A percentile compares a stretch with the other conserved stretches of the same genome.
Evolutionary conservation across 2,113 vertebrate species (phyloP).

Genomic region (Coturnix japonica): DNA sequence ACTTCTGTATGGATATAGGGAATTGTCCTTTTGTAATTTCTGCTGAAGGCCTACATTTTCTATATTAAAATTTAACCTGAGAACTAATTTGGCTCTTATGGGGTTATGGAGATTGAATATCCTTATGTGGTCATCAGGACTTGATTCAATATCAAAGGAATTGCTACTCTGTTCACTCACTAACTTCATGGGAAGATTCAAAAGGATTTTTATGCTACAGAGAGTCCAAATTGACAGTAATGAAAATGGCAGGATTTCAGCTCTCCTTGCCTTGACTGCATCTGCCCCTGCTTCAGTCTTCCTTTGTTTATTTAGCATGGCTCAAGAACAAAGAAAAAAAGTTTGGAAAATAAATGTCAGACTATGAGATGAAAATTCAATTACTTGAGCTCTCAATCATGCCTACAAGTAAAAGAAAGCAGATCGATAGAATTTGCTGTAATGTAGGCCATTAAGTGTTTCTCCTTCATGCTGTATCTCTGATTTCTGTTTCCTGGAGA

Average conservation of each 20-base stretch:
- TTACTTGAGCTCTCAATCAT: slow-evolving; percentile 77
- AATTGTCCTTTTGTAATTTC: slow-evolving; percentile 2
- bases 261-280: not conserved
- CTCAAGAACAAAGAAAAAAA: slow-evolving; percentile 51
- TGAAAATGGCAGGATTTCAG: not conserved
- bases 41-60: not conserved
- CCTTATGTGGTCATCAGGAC: not conserved
- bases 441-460: slow-evolving; percentile 69
- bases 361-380: slow-evolving; percentile 74
- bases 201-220: not conserved
- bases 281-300: not conserved
- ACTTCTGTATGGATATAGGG: not conserved
- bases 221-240: not conserved
- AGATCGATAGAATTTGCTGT: slow-evolving; percentile 70
- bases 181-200: fast-evolving
- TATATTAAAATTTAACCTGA: not conserved
- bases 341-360: slow-evolving; percentile 71
- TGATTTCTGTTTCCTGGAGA: slow-evolving; percentile 64
- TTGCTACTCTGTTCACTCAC: not conserved
- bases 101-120: not conserved
- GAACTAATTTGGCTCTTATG: not conserved
- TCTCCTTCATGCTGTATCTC: slow-evolving; percentile 69
- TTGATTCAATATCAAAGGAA: not conserved
- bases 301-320: slow-evolving; percentile 63
- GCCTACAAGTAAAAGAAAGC: slow-evolving; percentile 74